Percentiles rank a stretch among this genome's conserved stretches.
phyloP scores from a whole-genome alignment of 2,888 invertebrate species.

The Heliconius hortense region DNA sequence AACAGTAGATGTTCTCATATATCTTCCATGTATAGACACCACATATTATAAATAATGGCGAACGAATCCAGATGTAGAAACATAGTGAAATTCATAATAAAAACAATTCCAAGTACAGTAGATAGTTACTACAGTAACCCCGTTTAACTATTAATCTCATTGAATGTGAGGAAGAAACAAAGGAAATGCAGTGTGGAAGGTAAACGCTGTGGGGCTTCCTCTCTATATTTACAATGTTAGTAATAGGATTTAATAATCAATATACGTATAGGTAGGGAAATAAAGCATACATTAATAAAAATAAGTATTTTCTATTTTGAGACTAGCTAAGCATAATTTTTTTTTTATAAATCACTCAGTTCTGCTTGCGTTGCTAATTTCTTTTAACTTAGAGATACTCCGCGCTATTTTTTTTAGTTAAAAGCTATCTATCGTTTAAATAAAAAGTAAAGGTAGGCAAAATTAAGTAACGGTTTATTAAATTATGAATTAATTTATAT shows the following conservation, averaged over 20 bases:
- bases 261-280: background rate
- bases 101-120: slow-evolving; percentile 6
- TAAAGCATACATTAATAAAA: background rate
- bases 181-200: slow-evolving; percentile 20
- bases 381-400: background rate
- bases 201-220: slow-evolving; percentile 26
- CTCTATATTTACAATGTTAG: background rate
- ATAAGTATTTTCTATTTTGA: background rate
- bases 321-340: background rate
- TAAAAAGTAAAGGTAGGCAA: too few relatives aligned
- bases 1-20: too few relatives aligned
- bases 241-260: slow-evolving; percentile 16
- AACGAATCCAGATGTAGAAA: too few relatives aligned
- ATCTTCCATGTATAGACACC: too few relatives aligned
- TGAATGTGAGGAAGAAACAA: slow-evolving; percentile 28
- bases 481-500: too few relatives aligned
- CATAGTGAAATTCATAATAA: background rate
- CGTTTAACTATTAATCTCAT: slow-evolving; percentile 24
- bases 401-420: too few relatives aligned
- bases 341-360: background rate
- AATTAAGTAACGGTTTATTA: too few relatives aligned
- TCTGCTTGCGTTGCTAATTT: background rate
- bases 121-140: slow-evolving; percentile 8
- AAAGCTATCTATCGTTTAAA: too few relatives aligned
- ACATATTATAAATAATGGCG: too few relatives aligned